Evolutionary conservation across 1,140 invertebrate species (phyloP).

Genomic region (Geopemphigus sp.): DNA sequence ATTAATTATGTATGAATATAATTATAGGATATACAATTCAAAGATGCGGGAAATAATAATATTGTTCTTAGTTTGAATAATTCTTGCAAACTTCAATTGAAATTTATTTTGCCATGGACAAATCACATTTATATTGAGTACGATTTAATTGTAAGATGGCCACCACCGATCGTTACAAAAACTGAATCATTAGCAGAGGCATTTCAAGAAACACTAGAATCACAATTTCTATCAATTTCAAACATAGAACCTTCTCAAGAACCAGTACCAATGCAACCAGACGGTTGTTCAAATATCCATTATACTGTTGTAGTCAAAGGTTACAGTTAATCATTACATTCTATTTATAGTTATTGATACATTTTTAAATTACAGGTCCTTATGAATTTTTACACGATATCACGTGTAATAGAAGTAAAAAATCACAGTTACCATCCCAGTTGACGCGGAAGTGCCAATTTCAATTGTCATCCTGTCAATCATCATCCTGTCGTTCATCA

Average conservation of each 20-base stretch:
- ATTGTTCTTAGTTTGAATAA: neutral
- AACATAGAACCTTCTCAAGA: neutral
- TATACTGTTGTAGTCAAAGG: constrained; percentile 31
- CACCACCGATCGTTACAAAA: constrained; percentile 52
- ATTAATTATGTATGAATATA: no score
- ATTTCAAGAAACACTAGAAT: neutral
- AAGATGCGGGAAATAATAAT: constrained; percentile 57
- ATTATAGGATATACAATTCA: constrained; percentile 58
- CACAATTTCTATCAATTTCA: neutral
- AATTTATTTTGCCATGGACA: constrained; percentile 72
- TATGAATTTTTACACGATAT: constrained; percentile 81
- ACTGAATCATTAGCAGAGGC: neutral
- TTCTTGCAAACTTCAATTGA: constrained; percentile 62
- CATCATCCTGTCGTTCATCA: constrained; percentile 7
- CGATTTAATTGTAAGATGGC: constrained; percentile 64
- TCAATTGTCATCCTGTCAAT: constrained; percentile 21
- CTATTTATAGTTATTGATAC: constrained; percentile 14
- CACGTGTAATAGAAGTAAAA: constrained; percentile 61
- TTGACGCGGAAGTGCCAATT: constrained; percentile 8
- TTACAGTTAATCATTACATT: neutral
- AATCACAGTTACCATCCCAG: neutral
- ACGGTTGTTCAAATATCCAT: constrained; percentile 15
- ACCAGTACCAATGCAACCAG: neutral
- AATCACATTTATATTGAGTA: constrained; percentile 74
- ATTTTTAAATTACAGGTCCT: constrained; percentile 59